phyloP scores from a whole-genome alignment of 2,888 invertebrate species.

The Palloptera scutellata region DNA sequence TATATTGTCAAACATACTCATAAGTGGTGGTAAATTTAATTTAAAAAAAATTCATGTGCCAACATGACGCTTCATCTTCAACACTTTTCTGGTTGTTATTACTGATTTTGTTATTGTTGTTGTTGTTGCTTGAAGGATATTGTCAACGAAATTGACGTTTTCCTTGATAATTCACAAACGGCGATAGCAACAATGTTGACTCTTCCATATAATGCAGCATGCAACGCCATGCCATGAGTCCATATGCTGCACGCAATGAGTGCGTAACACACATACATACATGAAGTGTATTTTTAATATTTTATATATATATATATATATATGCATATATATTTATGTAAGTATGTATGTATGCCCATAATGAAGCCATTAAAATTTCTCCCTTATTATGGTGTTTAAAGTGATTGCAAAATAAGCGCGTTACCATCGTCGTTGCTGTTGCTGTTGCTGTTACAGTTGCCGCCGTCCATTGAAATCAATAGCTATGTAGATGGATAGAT shows the following conservation, averaged over 20 bases:
- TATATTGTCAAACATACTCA: constrained; percentile 44
- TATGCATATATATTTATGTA: not conserved
- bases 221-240: not conserved
- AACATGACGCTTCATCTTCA: no score
- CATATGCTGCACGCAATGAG: no score
- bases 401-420: constrained; percentile 55
- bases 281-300: not conserved
- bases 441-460: no score
- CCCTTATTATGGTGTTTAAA: constrained; percentile 59
- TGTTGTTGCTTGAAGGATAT: no score
- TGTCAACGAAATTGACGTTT: no score
- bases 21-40: no score
- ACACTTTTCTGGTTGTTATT: no score
- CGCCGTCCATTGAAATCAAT: constrained; percentile 15
- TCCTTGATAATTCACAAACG: no score
- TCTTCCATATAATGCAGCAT: not conserved
- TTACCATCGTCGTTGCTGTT: no score
- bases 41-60: no score
- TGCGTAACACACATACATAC: no score
- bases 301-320: not conserved
- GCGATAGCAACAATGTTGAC: not conserved
- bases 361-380: constrained; percentile 58
- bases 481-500: not conserved
- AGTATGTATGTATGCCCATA: constrained; percentile 34
- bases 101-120: no score